Base-by-base conservation (phyloP, 2,888 invertebrate genomes). In the Byasa hedistus region DNA sequence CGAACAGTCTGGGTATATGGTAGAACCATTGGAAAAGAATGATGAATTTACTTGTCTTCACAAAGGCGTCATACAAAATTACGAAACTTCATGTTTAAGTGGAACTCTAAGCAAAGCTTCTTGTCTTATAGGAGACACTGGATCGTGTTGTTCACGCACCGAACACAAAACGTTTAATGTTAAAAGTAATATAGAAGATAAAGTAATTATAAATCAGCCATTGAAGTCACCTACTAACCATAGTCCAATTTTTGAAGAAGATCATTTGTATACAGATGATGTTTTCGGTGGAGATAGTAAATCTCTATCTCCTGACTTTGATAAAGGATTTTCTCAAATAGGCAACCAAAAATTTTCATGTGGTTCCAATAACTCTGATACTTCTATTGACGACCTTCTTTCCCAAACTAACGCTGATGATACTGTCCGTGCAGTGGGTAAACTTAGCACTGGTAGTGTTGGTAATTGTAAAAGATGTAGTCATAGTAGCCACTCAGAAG, bases 401-500 rank as follows among this genome's bases (percentile, higher is more conserved):
- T 94, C 93, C 2, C 89, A 91, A 69, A 93, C 93, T 0, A 93
- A 92, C 75, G 86, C 92, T 44, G 94, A 94, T 57, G 94, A 94
- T 63, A 93, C 93, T 44, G 86, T 91, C 51, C 91, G 93, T 8
- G 89, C 92, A 27, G 86, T 89, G 15, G 85, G 91, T 23, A 87
- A 93, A 59, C 77, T 90, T 22, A 89, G 90, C 74, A 91, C 93
- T 64, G 89, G 89, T 32, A 90, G 89, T 65, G 75, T 92, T 19
- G 90, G 92, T 8, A 92, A 93, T 51, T 93, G 93, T 72, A 94
- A 94, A 72, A 89, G 93, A 71, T 94, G 94, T 73, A 94, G 94
- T 72, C 95, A 95, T 73, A 95, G 95, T 75, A 95, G 95, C 70
- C 95, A 95, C 79, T 95, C 95, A 0, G 95, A 95, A 79, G 94